phyloP scores from a whole-genome alignment of 2,113 vertebrate species.

The Noturus placidus region DNA sequence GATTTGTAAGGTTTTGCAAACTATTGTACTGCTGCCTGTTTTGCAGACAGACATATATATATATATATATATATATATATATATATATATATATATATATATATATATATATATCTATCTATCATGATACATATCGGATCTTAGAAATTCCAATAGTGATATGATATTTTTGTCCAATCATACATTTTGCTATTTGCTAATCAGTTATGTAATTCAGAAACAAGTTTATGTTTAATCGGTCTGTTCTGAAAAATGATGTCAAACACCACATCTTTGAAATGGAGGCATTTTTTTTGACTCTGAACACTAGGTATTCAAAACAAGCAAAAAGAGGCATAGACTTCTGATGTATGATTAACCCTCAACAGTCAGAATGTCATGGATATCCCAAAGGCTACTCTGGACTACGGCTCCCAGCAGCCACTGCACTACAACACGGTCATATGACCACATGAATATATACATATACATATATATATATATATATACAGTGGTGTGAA shows the following conservation, averaged over 20 bases:
- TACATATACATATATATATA: too few relatives aligned
- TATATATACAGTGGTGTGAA: too few relatives aligned
- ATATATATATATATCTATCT: too few relatives aligned
- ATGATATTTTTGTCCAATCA: neutral
- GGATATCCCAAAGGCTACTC: too few relatives aligned
- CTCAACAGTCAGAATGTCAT: neutral
- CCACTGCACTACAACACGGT: too few relatives aligned
- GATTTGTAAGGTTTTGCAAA: neutral
- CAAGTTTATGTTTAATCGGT: neutral
- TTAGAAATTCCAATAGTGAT: neutral
- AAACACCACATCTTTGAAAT: neutral
- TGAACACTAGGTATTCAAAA: neutral
- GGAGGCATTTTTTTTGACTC: neutral
- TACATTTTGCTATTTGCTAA: neutral
- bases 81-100: too few relatives aligned
- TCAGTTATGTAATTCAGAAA: too few relatives aligned
- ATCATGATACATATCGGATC: neutral
- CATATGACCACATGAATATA: too few relatives aligned
- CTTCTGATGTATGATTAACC: neutral
- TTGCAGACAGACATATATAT: too few relatives aligned
- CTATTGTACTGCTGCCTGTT: neutral
- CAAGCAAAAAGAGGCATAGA: neutral
- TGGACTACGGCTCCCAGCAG: too few relatives aligned
- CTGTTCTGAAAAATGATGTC: neutral
- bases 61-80: too few relatives aligned